Base-by-base conservation (phyloP, 2,113 vertebrate species). In the Psettodes erumei region DNA sequence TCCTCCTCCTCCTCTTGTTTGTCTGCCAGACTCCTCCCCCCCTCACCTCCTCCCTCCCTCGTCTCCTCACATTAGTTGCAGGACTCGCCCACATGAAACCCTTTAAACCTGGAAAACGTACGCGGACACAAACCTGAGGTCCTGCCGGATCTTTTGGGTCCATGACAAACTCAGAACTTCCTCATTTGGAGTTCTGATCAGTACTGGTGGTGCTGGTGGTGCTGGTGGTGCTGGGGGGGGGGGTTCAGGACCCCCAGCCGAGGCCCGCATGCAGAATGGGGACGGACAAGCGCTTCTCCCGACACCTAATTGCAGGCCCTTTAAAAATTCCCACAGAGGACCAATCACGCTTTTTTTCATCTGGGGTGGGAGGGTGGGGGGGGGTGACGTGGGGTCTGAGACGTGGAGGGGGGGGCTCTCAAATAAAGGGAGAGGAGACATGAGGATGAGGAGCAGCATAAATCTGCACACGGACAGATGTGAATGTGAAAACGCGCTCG, bases 301-400 rank as follows among this genome's bases (percentile, higher is more conserved):
- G 79, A 71, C 16, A 56, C 43, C 84, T 93, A 92, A 94, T 93
- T 94, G 91, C 92, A 64, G 87, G 65, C 43, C 86, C 56, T 78
- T 86, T 89, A 91, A 90, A 87, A 88, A 91, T 92, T 92, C 90
- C 80, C 85, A 86, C 77, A 81, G 84, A 85, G 88, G 88, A 87
- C 88, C 88, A 89, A 87, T 88, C 79, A 70, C 50, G 71, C 68
- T 77, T 83, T 79, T 77, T 83, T 79, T 84, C 82, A 83, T 84
- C 61, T 82, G 78, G 77, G 71, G 68, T 33, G 3, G 8, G n/a
- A 35, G 12, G 10, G n/a, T n/a, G n/a, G n/a, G n/a, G n/a, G n/a
- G n/a, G n/a, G n/a, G n/a, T 62, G 53, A 62, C 21, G 21, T 18
- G 32, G 85, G 84, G 33, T 71, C 78, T 42, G 63, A 60, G 43